Percentiles rank a stretch among this genome's conserved stretches.
Evolutionary conservation across 2,113 vertebrate genomes (phyloP).

Genomic region (Holacanthus passer): DNA sequence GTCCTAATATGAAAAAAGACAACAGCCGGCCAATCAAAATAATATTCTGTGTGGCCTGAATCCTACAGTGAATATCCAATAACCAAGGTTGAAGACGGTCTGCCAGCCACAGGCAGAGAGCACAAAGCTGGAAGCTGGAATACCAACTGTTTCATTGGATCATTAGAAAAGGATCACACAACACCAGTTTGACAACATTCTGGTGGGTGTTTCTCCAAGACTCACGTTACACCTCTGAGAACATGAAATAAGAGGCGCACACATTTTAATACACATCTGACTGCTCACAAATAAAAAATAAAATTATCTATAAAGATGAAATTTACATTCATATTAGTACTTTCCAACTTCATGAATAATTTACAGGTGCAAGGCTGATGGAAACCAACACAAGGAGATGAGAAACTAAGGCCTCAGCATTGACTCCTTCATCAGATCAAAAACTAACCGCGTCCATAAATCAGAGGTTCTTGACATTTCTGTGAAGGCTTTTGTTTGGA

Average conservation of each 20-base stretch:
- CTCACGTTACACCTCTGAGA: neutral
- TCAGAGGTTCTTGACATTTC: neutral
- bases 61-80: neutral
- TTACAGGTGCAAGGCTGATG: neutral
- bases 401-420: neutral
- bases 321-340: neutral
- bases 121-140: neutral
- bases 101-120: neutral
- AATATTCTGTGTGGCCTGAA: neutral
- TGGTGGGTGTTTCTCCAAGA: neutral
- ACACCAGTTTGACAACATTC: constrained; percentile 52
- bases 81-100: too few relatives aligned
- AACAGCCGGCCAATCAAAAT: neutral
- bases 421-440: neutral
- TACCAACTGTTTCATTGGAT: neutral
- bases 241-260: neutral
- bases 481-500: too few relatives aligned
- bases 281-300: neutral
- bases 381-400: neutral
- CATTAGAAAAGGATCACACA: neutral
- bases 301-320: neutral
- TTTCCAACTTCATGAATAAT: neutral
- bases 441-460: neutral
- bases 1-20: neutral
- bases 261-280: neutral